phyloP scores from a whole-genome alignment of 2,113 vertebrate genomes.

The Plecturocebus donacophilus region DNA sequence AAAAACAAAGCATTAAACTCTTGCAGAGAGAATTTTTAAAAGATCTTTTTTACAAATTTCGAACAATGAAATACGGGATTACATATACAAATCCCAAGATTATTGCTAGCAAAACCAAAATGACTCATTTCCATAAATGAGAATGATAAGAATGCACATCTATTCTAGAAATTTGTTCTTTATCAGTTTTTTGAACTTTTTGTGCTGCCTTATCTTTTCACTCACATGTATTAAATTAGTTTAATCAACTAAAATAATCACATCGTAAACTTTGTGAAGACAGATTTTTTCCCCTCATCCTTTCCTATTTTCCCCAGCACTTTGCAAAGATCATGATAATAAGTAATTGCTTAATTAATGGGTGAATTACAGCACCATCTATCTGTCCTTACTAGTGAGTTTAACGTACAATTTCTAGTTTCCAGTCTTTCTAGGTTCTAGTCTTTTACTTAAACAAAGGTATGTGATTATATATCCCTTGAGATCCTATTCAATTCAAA shows the following conservation, averaged over 20 bases:
- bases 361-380: not conserved
- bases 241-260: not conserved
- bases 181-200: not conserved
- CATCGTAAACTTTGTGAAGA: not conserved
- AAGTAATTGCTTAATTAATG: not conserved
- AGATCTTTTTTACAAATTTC: not conserved
- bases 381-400: not conserved
- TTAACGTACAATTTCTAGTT: not conserved
- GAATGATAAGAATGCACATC: not conserved
- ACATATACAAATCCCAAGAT: not conserved
- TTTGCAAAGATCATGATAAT: not conserved
- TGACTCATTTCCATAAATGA: not conserved
- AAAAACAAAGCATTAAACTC: not conserved
- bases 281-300: not conserved
- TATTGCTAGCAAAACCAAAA: not conserved
- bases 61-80: not conserved
- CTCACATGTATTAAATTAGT: not conserved
- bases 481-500: conserved; percentile 34
- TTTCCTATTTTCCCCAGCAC: not conserved
- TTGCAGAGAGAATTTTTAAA: not conserved
- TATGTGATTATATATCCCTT: not conserved
- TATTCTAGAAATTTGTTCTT: not conserved
- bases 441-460: not conserved
- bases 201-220: not conserved
- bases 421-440: not conserved